Conservation (phyloP, 2,888 invertebrate species). For the Cinara cedri region DNA sequence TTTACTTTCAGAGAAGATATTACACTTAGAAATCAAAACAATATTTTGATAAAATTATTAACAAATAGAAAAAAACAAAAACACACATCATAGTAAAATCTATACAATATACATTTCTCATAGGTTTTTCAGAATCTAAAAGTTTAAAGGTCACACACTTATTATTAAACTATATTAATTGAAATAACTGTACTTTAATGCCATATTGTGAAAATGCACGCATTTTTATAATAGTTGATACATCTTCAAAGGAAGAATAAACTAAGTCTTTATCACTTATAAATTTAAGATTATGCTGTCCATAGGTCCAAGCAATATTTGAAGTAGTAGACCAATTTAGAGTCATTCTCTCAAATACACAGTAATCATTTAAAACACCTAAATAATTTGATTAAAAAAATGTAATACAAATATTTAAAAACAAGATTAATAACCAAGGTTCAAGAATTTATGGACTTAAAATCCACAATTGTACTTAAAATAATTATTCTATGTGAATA, state of each 20-base stretch:
- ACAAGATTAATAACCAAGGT: too few species aligned
- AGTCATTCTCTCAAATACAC: slow-evolving; percentile 81
- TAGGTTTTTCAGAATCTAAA: too few species aligned
- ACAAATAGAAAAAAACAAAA: too few species aligned
- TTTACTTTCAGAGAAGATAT: too few species aligned
- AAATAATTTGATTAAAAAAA: slow-evolving; percentile 53
- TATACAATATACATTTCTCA: too few species aligned
- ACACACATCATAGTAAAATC: background rate
- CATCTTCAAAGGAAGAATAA: slow-evolving; percentile 70
- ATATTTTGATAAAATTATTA: too few species aligned
- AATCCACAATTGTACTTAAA: too few species aligned
- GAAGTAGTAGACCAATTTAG: slow-evolving; percentile 79
- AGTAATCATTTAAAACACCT: slow-evolving; percentile 75
- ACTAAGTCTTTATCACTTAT: slow-evolving; percentile 67
- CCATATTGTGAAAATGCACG: slow-evolving; percentile 80
- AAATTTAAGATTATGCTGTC: slow-evolving; percentile 71
- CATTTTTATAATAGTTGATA: slow-evolving; percentile 74
- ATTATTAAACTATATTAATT: slow-evolving; percentile 31
- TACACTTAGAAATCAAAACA: too few species aligned
- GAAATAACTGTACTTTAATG: slow-evolving; percentile 69
- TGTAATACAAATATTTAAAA: slow-evolving; percentile 1
- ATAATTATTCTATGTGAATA: too few species aligned
- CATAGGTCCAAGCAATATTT: slow-evolving; percentile 77
- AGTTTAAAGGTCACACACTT: too few species aligned
- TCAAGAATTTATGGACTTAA: too few species aligned